These are phyloP conservation scores for Apeltes quadracus DNA, from an alignment of 2,113 vertebrate genomes.

Conservation along the genomic window DNA sequence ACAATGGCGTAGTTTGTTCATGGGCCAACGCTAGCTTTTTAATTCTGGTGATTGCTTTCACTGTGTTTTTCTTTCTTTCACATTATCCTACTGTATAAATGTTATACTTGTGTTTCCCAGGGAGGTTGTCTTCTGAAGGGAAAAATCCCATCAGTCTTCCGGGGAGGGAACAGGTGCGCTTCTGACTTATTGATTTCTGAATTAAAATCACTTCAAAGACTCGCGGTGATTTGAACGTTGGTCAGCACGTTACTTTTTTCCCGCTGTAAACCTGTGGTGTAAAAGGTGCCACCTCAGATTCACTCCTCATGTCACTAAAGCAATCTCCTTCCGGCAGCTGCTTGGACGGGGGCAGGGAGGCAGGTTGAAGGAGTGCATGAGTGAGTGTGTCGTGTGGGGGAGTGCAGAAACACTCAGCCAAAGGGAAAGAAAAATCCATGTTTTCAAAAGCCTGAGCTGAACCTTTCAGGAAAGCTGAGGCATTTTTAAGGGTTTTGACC, in stretches of 20 bases:
- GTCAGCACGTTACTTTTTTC: slow-evolving; percentile 6
- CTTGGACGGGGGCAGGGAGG: slow-evolving; percentile 30
- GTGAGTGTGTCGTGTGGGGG: not conserved
- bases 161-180: not conserved
- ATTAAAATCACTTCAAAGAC: slow-evolving; percentile 25
- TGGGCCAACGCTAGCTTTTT: not conserved
- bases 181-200: not conserved
- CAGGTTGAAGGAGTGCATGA: slow-evolving; percentile 15
- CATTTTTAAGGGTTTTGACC: slow-evolving; percentile 5
- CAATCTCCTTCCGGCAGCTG: slow-evolving; percentile 41
- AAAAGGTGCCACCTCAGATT: slow-evolving; percentile 47
- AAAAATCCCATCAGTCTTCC: not conserved
- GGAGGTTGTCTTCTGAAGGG: not conserved
- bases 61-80: too few relatives aligned
- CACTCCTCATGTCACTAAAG: slow-evolving; percentile 56
- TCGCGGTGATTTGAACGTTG: slow-evolving; percentile 9
- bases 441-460: slow-evolving; percentile 6
- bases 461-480: too few relatives aligned
- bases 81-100: not conserved
- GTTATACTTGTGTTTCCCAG: not conserved
- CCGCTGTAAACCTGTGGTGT: not conserved
- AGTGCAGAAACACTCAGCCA: slow-evolving; percentile 29
- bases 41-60: not conserved
- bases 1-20: not conserved
- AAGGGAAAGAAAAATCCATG: slow-evolving; percentile 8